phyloP scores from a whole-genome alignment of 2,888 invertebrate species.

The Glaucopsyche alexis region DNA sequence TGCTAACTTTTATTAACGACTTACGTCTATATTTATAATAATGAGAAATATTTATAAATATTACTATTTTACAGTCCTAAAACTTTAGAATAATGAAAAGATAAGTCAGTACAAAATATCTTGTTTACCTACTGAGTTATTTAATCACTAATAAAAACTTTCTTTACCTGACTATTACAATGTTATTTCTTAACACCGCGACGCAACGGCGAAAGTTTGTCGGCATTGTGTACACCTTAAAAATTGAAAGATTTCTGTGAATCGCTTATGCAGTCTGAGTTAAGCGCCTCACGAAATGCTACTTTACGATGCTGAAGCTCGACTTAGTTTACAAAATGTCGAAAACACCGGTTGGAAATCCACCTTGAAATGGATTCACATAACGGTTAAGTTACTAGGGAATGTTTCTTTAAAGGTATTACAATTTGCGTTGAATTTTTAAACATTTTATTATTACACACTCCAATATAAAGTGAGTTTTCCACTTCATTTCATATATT shows the following conservation, averaged over 20 bases:
- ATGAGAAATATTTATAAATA: too few relatives aligned
- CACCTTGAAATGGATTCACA: not conserved
- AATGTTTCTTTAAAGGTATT: not conserved
- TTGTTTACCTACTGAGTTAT: too few relatives aligned
- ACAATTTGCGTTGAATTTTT: not conserved
- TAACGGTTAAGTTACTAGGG: not conserved
- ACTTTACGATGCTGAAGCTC: not conserved
- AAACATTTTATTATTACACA: not conserved
- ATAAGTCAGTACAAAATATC: too few relatives aligned
- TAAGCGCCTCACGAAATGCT: not conserved
- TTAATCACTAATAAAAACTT: too few relatives aligned
- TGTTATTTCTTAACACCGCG: too few relatives aligned
- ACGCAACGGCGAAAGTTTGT: too few relatives aligned
- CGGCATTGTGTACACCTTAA: not conserved
- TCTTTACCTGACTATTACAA: too few relatives aligned
- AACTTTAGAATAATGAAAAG: too few relatives aligned
- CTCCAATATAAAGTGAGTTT: not conserved
- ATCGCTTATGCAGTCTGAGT: conserved; percentile 5
- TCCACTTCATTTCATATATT: not conserved
- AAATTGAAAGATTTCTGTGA: not conserved
- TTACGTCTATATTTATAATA: too few relatives aligned
- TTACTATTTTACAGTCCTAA: too few relatives aligned
- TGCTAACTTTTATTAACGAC: too few relatives aligned
- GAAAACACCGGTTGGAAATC: not conserved
- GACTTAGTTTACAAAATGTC: conserved; percentile 1